Evolutionary conservation across 2,888 invertebrate genomes (phyloP), one percentile per base, ranked within the genome.

Genomic region (Sinopyrophorus schimmeli): DNA sequence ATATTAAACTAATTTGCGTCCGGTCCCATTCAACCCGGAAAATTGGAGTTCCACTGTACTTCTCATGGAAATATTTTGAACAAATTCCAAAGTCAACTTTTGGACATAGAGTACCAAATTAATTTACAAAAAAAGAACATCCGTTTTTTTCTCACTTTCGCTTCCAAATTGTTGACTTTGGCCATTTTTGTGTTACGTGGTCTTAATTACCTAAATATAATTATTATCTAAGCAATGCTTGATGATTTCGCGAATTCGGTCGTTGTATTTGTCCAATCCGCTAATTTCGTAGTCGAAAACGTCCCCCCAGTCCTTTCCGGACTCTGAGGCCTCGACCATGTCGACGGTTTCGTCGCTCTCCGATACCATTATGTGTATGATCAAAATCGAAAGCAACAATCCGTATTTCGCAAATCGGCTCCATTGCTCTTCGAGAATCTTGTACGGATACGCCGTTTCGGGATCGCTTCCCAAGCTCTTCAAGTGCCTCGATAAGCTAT

Each of bases 391-490:
- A 5, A 46, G 23, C 1, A 53, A 14, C 6, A 57, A 21, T 12
- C 55, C 55, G 5, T 37, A 49, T 31, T 35, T 23, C 1, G 57
- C 48, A 24, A 26, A 51, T 3, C 24, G 37, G 18, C 23, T 43
- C 51, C 38, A 54, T 14, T 54, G 46, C 1, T 51, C 18, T 17
- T 32, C 5, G 7, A 55, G 40, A 6, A 23, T 43, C 11, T 16
- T 24, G 24, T 46, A 57, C 0, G 58, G 52, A 42, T 56, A 64
- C 14, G 65, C n/a, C 24, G 49, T 35, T 3, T 59, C 55, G 1
- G 57, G 53, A 21, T 63, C 55, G n/a, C 60, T 53, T 2, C 59
- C 61, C 26, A 65, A 59, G 20, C 57, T 52, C 18, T 17, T 46
- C 14, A 65, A 37, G 31, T 46, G 49, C 5, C 54, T 37, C 10